These are phyloP conservation scores for Antidorcas marsupialis DNA, from an alignment of 2,113 vertebrate genomes.

Conservation along the genomic window DNA sequence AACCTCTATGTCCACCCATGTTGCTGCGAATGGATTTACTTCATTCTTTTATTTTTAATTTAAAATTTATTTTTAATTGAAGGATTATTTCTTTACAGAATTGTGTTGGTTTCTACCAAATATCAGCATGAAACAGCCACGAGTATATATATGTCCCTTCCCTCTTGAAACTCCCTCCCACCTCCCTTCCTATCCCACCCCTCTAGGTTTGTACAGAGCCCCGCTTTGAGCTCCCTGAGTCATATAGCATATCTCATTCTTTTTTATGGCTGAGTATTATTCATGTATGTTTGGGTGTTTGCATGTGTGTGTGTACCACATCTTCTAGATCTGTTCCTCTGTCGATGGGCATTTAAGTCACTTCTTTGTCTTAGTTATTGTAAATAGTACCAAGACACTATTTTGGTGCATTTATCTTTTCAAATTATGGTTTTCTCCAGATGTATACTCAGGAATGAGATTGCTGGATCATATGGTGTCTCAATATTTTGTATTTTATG, in stretches of 20 bases:
- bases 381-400: background rate
- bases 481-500: background rate
- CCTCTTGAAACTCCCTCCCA: background rate
- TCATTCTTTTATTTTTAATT: background rate
- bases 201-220: background rate
- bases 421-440: background rate
- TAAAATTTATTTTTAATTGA: background rate
- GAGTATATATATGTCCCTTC: background rate
- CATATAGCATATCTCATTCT: background rate
- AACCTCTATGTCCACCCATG: background rate
- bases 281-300: background rate
- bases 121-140: background rate
- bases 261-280: background rate
- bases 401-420: background rate
- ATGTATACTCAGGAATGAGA: background rate
- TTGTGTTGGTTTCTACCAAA: background rate
- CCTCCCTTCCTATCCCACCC: background rate
- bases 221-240: background rate
- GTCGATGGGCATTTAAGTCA: background rate
- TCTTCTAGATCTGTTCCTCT: background rate
- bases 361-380: background rate
- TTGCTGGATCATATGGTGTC: background rate
- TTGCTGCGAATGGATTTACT: background rate
- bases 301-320: background rate
- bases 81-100: background rate